Percentiles rank a stretch among this genome's conserved stretches.
These are phyloP conservation scores for Uria aalge DNA, from an alignment of 2,113 vertebrate species.

Conservation along the genomic window DNA sequence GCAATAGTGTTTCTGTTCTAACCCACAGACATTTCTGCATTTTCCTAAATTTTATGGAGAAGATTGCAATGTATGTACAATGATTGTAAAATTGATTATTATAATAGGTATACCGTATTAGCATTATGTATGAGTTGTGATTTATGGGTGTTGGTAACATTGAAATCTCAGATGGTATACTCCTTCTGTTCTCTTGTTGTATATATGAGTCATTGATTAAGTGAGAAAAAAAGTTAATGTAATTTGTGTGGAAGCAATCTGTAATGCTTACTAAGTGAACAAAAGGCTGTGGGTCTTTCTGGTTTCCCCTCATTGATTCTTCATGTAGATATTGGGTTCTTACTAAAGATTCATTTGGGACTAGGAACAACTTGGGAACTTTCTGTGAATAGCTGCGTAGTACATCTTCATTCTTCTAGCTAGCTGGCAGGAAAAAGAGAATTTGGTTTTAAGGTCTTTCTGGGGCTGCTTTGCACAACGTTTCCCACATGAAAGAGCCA, in stretches of 20 bases:
- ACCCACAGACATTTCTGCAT: neutral
- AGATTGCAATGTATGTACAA: neutral
- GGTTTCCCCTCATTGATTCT: neutral
- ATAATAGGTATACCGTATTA: neutral
- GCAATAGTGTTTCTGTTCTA: neutral
- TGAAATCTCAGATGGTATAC: neutral
- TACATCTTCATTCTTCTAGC: neutral
- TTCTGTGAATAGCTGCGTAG: neutral
- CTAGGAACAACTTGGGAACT: neutral
- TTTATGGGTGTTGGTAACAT: neutral
- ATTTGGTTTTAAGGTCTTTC: neutral
- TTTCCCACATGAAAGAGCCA: neutral
- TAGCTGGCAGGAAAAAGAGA: neutral
- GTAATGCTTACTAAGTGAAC: neutral
- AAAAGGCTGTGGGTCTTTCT: neutral
- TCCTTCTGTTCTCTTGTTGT: neutral
- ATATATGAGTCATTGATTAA: neutral
- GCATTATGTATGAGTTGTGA: neutral
- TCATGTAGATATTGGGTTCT: neutral
- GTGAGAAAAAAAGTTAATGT: neutral
- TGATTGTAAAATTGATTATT: neutral
- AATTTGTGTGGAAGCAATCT: neutral
- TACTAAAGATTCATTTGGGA: neutral
- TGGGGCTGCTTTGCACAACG: neutral
- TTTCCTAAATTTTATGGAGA: neutral